Percentiles rank a stretch among this genome's conserved stretches.
These are phyloP conservation scores for Athalia circularis DNA, from an alignment of 2,888 invertebrate genomes.

Conservation along the genomic window DNA sequence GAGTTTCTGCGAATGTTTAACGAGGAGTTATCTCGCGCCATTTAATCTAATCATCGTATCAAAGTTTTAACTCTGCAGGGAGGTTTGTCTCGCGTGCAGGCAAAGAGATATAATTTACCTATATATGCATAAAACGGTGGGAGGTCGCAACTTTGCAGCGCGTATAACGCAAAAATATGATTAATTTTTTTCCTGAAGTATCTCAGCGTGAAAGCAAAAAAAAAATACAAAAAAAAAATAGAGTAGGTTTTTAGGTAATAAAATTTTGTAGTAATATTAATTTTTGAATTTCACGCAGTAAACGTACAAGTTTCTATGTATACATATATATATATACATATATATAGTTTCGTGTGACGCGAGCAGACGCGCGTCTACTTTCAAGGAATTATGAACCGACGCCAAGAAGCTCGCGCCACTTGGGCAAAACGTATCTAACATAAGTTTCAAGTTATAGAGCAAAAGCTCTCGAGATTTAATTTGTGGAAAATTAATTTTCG, in stretches of 20 bases:
- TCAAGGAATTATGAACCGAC: slow-evolving; percentile 23
- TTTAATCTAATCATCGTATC: slow-evolving; percentile 75
- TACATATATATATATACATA: neutral
- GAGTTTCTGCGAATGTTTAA: slow-evolving; percentile 74
- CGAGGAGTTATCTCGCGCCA: slow-evolving; percentile 74
- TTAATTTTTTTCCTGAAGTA: no score
- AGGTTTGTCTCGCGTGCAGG: neutral
- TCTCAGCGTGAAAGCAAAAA: no score
- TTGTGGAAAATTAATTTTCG: slow-evolving; percentile 38
- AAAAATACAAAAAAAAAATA: neutral
- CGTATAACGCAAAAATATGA: no score
- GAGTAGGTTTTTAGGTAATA: neutral
- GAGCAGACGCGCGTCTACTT: slow-evolving; percentile 4
- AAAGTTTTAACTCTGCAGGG: slow-evolving; percentile 48
- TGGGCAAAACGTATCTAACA: slow-evolving; percentile 8
- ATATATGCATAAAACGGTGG: no score
- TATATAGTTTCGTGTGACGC: slow-evolving; percentile 14
- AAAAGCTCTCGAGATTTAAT: slow-evolving; percentile 43
- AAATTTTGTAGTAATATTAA: neutral
- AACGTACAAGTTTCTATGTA: neutral
- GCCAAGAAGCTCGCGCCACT: slow-evolving; percentile 23
- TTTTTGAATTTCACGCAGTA: neutral
- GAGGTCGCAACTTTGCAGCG: no score
- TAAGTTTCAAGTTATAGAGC: slow-evolving; percentile 34
- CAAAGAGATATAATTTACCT: no score